Percentiles rank a stretch among this genome's conserved stretches.
These are phyloP conservation scores for Apodemus agrarius DNA, from an alignment of 2,797 vertebrate species.

Conservation along the genomic window DNA sequence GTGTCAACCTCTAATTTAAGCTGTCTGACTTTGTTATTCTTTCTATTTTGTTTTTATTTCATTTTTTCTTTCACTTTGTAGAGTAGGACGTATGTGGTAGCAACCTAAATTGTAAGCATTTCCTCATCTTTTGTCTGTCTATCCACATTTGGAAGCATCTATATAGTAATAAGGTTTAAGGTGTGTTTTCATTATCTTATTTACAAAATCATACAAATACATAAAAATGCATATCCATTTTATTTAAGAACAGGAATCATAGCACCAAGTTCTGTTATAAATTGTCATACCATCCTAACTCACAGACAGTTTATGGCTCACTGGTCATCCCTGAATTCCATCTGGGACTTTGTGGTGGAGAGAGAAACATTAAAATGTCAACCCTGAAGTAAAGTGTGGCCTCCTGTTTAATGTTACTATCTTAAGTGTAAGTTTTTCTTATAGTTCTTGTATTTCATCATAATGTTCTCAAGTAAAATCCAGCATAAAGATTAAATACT, in stretches of 20 bases:
- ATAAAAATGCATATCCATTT: not conserved
- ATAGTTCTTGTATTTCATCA: not conserved
- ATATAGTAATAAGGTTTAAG: not conserved
- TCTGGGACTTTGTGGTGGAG: not conserved
- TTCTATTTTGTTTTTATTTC: not conserved
- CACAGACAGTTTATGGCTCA: not conserved
- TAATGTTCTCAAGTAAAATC: slow-evolving; percentile 41
- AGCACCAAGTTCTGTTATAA: not conserved
- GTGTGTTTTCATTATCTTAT: not conserved
- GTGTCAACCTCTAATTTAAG: not conserved
- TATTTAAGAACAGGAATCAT: not conserved
- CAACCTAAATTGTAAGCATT: not conserved
- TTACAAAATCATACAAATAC: not conserved
- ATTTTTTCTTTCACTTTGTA: not conserved
- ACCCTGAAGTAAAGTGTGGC: not conserved
- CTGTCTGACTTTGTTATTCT: not conserved
- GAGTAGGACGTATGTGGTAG: not conserved
- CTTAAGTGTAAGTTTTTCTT: not conserved
- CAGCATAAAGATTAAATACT: not conserved
- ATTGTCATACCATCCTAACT: not conserved
- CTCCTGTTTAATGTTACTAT: not conserved
- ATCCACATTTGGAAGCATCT: not conserved
- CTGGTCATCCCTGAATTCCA: not conserved
- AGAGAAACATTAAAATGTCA: not conserved
- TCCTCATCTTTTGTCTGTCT: not conserved